Conservation (phyloP, 2,113 vertebrate genomes). For the Ptychochromis oligacanthus region DNA sequence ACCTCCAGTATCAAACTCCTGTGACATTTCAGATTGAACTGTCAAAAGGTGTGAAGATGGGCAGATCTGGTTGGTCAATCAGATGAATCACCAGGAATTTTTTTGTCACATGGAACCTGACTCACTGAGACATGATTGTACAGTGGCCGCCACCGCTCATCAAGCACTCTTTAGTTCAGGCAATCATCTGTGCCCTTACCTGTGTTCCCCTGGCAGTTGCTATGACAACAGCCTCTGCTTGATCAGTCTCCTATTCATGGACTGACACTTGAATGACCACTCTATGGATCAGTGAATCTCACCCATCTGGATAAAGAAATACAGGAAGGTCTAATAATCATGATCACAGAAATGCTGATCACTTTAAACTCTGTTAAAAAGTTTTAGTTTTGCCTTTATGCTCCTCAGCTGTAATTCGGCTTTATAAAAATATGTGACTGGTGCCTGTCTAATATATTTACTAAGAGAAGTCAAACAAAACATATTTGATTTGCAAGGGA, state of each 20-base stretch:
- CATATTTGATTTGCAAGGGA: neutral
- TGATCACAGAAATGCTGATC: conserved; percentile 38
- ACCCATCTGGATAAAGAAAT: conserved; percentile 64
- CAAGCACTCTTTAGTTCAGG: conserved; percentile 76
- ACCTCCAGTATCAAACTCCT: neutral
- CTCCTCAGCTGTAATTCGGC: conserved; percentile 7
- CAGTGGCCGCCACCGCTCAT: conserved; percentile 70
- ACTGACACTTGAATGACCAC: conserved; percentile 80
- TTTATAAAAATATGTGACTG: conserved; percentile 20
- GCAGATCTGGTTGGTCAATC: conserved; percentile 36
- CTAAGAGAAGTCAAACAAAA: neutral
- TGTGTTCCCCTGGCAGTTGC: conserved; percentile 73
- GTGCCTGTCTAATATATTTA: neutral
- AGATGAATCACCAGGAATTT: conserved; percentile 43
- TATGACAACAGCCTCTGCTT: conserved; percentile 78
- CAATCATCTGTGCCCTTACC: conserved; percentile 79
- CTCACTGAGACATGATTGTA: conserved; percentile 67
- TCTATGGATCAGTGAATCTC: conserved; percentile 73
- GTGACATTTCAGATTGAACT: conserved; percentile 22
- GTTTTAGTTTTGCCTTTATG: conserved; percentile 12
- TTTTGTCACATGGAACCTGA: conserved; percentile 42
- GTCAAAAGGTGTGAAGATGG: conserved; percentile 32
- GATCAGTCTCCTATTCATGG: conserved; percentile 77
- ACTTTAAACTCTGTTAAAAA: conserved; percentile 38
- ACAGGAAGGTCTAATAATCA: conserved; percentile 43